These are phyloP conservation scores for Drosophila borborema DNA, from an alignment of 2,888 invertebrate species.

Conservation along the genomic window DNA sequence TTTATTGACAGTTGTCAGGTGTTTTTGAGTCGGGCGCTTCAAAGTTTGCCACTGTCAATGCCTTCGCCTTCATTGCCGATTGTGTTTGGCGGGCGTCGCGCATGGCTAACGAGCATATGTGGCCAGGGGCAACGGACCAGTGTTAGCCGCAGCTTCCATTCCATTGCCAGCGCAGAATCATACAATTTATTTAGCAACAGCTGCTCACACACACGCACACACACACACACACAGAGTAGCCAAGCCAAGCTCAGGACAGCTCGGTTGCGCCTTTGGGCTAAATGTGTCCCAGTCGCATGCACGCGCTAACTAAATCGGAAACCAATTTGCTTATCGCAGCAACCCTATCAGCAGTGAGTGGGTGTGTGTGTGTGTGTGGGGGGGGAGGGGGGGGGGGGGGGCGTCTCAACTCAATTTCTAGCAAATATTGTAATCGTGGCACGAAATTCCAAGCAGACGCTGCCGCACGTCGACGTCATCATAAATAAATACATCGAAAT, in stretches of 20 bases:
- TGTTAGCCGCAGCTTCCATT: slow-evolving; percentile 12
- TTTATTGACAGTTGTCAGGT: slow-evolving; percentile 61
- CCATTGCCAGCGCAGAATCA: slow-evolving; percentile 21
- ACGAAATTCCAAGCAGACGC: slow-evolving; percentile 20
- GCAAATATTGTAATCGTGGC: slow-evolving; percentile 41
- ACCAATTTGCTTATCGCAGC: slow-evolving; percentile 69
- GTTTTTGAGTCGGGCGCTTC: slow-evolving; percentile 43
- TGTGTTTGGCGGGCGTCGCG: slow-evolving; percentile 15
- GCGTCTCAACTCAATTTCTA: slow-evolving; percentile 49
- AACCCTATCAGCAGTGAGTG: slow-evolving; percentile 19
- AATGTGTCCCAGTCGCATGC: slow-evolving; percentile 43
- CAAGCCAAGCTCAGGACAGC: slow-evolving; percentile 4
- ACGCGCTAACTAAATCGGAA: slow-evolving; percentile 66
- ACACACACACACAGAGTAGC: not conserved
- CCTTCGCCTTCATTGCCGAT: slow-evolving; percentile 2
- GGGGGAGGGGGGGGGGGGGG: too few relatives aligned
- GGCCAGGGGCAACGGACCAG: not conserved
- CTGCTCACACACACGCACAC: slow-evolving; percentile 26
- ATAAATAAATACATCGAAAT: slow-evolving; percentile 42
- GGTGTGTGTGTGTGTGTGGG: slow-evolving; percentile 10
- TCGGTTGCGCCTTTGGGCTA: slow-evolving; percentile 39
- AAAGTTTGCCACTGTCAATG: slow-evolving; percentile 33
- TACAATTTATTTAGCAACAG: slow-evolving; percentile 54
- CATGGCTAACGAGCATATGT: slow-evolving; percentile 36
- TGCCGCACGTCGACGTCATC: slow-evolving; percentile 28